A percentile compares a stretch with the other conserved stretches of the same genome.
These are phyloP conservation scores for Chrysopa pallens DNA, from an alignment of 1,140 invertebrate genomes.

Conservation along the genomic window DNA sequence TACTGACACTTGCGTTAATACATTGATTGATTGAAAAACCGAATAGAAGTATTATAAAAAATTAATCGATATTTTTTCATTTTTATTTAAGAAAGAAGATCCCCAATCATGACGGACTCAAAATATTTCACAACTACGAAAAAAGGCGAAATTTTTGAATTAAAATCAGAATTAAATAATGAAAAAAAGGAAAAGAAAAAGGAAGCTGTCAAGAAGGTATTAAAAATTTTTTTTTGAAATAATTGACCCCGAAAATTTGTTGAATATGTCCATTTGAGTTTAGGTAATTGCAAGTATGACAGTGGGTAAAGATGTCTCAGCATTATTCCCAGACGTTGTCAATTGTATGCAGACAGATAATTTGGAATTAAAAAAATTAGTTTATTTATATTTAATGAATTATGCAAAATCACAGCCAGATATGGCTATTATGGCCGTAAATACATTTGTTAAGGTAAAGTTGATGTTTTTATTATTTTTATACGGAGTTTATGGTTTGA, in stretches of 20 bases:
- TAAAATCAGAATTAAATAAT: constrained; percentile 98
- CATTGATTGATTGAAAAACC: too few species aligned
- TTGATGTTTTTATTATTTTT: constrained; percentile 7
- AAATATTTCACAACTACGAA: constrained; percentile 99
- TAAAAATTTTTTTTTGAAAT: constrained; percentile 2
- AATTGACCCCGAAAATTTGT: constrained; percentile 1
- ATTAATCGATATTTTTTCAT: too few species aligned
- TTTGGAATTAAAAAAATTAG: constrained; percentile 96
- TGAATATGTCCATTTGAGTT: constrained; percentile 12
- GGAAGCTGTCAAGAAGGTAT: constrained; percentile 97
- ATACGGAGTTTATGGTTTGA: background rate
- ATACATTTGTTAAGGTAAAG: constrained; percentile 97
- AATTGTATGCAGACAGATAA: constrained; percentile 99
- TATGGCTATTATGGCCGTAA: constrained; percentile 99
- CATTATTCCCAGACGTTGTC: constrained; percentile 96
- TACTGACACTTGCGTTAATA: too few species aligned
- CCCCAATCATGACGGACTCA: constrained; percentile 80
- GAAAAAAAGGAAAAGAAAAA: constrained; percentile 99
- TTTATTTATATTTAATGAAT: constrained; percentile 99
- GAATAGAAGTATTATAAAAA: too few species aligned
- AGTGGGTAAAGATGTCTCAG: constrained; percentile 91
- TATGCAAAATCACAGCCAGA: constrained; percentile 99
- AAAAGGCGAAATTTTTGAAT: constrained; percentile 97
- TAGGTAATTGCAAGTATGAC: constrained; percentile 99
- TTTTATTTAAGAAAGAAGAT: too few species aligned